Evolutionary conservation across 2,797 vertebrate genomes (phyloP), one percentile per base, ranked within the genome.

Genomic region (Chloroceryle inda): DNA sequence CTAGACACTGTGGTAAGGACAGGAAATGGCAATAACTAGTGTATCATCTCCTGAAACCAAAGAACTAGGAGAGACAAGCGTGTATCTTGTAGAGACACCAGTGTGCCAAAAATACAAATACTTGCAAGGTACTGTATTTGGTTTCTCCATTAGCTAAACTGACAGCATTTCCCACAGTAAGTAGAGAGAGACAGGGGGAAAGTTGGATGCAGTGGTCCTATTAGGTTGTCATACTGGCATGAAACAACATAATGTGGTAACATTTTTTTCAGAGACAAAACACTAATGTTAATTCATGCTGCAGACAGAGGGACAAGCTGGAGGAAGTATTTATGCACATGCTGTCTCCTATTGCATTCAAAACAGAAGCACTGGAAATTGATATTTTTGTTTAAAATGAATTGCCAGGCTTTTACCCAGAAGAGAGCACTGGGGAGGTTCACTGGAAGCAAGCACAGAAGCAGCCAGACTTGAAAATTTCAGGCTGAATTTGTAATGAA

Each of bases 241-340:
- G 0, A 59, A 94, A 88, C 72, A 89, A 95, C 53, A 56, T 12
- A 64, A 79, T 4, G 29, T 14, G 31, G 73, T 44, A 81, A 76
- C 26, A 11, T 90, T 82, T 73, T 58, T 58, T 23, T 33, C 13
- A 3, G 93, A 95, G 88, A 88, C 56, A 75, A 95, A 96, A 84
- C 73, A 37, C 49, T 73, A 55, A 92, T 80, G 85, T 76, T 96
- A 95, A 94, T 91, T 92, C 83, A 72, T 31, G 15, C 8, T 63
- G 83, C 74, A 96, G 89, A 94, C 56, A 91, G 73, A 92, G 44
- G 69, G 63, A 92, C 9, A 81, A 90, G 74, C 85, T 53, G 35
- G 66, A 85, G 40, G 29, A 73, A 92, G 67, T 64, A 92, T 76
- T 90, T 94, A 76, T 6, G 7, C 59, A 74, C 19, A 81, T 6